These are phyloP conservation scores for Trichopoda pennipes DNA, from an alignment of 2,888 invertebrate genomes.

Conservation along the genomic window DNA sequence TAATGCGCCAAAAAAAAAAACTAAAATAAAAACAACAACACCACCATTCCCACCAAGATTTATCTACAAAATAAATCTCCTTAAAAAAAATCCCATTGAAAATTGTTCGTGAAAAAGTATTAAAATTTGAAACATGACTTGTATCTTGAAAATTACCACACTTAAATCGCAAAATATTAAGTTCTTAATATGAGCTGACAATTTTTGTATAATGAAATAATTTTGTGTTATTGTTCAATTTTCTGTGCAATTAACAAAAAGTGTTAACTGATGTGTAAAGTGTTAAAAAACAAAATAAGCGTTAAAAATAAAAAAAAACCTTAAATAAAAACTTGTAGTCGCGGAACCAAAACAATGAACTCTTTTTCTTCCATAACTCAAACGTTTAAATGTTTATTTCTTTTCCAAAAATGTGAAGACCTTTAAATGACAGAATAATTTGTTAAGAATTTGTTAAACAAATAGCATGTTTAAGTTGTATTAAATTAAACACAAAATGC, in stretches of 20 bases:
- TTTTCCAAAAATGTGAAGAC: constrained; percentile 4
- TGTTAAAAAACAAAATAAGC: constrained; percentile 41
- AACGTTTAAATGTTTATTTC: not conserved
- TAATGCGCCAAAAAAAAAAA: constrained; percentile 27
- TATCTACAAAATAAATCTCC: constrained; percentile 15
- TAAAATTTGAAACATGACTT: constrained; percentile 14
- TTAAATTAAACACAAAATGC: not conserved
- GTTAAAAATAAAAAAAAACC: constrained; percentile 7
- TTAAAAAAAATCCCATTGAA: constrained; percentile 19
- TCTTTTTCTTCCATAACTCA: constrained; percentile 24
- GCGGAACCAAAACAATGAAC: constrained; percentile 47
- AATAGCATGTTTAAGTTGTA: constrained; percentile 23
- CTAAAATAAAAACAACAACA: not conserved
- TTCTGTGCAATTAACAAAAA: constrained; percentile 39
- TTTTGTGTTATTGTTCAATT: constrained; percentile 27
- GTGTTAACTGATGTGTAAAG: constrained; percentile 57
- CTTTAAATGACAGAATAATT: constrained; percentile 40
- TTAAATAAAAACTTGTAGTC: not conserved
- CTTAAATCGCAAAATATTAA: not conserved
- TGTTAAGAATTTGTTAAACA: constrained; percentile 51
- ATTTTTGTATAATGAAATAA: constrained; percentile 26
- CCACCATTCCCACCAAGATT: not conserved
- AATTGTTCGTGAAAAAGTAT: constrained; percentile 21
- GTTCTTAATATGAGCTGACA: constrained; percentile 33
- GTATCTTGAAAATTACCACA: constrained; percentile 15